phyloP scores from a whole-genome alignment of 2,113 vertebrate species.

The Archilochus colubris region DNA sequence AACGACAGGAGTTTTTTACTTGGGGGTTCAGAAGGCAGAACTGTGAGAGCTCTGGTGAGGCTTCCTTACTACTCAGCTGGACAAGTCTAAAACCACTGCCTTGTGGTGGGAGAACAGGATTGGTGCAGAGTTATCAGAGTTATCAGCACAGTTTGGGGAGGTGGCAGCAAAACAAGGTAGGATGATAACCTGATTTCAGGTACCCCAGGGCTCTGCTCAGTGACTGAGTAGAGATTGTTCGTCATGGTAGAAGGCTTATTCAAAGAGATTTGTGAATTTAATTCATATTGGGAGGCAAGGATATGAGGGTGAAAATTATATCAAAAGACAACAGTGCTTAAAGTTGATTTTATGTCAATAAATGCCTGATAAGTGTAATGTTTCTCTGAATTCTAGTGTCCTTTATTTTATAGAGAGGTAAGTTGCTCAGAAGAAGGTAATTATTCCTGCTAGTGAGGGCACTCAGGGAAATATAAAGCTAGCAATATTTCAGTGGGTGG shows the following conservation, averaged over 20 bases:
- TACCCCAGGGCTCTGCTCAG: not conserved
- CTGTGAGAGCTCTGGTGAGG: not conserved
- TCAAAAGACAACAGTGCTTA: not conserved
- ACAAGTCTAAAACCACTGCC: not conserved
- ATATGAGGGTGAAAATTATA: not conserved
- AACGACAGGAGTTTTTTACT: not conserved
- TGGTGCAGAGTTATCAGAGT: not conserved
- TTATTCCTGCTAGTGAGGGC: not conserved
- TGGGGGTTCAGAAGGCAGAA: not conserved
- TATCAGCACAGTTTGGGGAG: not conserved
- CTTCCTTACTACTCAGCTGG: not conserved
- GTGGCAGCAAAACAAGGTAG: not conserved
- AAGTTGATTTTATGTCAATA: not conserved
- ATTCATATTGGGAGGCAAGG: not conserved
- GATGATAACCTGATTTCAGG: not conserved
- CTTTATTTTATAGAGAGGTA: not conserved
- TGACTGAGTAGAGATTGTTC: not conserved
- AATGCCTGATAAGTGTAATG: not conserved
- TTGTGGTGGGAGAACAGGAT: not conserved
- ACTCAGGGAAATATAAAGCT: not conserved
- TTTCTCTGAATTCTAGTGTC: not conserved
- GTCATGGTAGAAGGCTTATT: not conserved
- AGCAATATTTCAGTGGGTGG: not conserved
- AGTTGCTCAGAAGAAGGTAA: not conserved
- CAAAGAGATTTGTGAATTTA: not conserved